phyloP scores from a whole-genome alignment of 2,888 invertebrate genomes.

The Eurytoma adleriae region DNA sequence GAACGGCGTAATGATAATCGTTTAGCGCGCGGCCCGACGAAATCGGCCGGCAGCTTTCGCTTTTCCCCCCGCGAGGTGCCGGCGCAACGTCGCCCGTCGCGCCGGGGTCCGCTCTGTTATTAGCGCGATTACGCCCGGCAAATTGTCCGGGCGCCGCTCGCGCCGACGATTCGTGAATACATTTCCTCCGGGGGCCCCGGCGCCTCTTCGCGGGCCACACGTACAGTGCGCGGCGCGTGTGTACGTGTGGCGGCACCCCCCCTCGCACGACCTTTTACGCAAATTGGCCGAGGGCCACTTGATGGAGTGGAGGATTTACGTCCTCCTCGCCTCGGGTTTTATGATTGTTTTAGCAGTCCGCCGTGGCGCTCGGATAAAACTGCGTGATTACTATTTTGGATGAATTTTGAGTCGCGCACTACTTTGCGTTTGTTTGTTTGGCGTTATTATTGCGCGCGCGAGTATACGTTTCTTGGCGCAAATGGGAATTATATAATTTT shows the following conservation, averaged over 20 bases:
- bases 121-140: conserved; percentile 61
- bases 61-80: conserved; percentile 15
- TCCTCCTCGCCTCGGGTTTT: conserved; percentile 5
- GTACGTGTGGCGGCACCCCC: background rate
- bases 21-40: conserved; percentile 21
- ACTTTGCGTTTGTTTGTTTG: background rate
- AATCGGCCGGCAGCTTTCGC: conserved; percentile 28
- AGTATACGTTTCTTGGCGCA: too few species aligned
- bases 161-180: conserved; percentile 52
- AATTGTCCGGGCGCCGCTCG: conserved; percentile 56
- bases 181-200: conserved; percentile 42
- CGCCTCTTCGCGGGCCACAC: background rate
- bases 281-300: conserved; percentile 40
- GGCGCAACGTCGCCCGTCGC: conserved; percentile 35
- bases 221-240: background rate
- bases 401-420: background rate
- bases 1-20: conserved; percentile 26
- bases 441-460: too few species aligned
- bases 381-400: background rate
- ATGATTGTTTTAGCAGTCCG: conserved; percentile 11
- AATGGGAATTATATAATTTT: too few species aligned
- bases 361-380: background rate
- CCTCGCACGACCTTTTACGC: conserved; percentile 28
- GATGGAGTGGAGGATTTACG: conserved; percentile 18
- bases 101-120: conserved; percentile 59